Evolutionary conservation across 2,888 invertebrate species (phyloP), one percentile per base, ranked within the genome.

Genomic region (Noctua janthe): DNA sequence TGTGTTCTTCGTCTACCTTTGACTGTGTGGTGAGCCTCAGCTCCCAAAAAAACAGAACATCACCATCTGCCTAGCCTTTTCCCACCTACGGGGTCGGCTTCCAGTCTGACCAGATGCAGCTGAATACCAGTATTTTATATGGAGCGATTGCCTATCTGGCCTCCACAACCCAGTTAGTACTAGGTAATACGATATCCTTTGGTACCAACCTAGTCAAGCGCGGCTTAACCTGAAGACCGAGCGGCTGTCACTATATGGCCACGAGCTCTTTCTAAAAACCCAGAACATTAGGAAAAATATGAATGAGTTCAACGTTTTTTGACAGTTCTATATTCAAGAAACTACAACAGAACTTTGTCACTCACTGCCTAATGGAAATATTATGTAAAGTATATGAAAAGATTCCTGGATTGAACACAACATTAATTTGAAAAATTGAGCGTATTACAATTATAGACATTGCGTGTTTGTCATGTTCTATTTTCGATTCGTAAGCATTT

Each of bases 401-500:
- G 15, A 75, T 35, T 71, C n/a, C 64, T 20, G 39, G 20, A 66
- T 70, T 71, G 49, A 70, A 29, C 47, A 71, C 29, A 56, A 77
- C 66, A 71, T 83, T 81, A 71, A 81, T 81, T 83, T 77, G 23
- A 78, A 81, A 83, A 81, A 84, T 83, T 83, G 4, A 47, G 20
- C 73, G 49, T 29, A 62, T 78, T 35, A 71, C 69, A 79, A 43
- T 67, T 71, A 67, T 47, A 70, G 74, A 29, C 64, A 20, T 82
- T 80, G 82, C 82, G 85, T 83, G 82, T 66, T 47, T 71, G 47
- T 62, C 39, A 51, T 51, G 66, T 83, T 59, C 51, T 67, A 59
- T 66, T 79, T 84, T 71, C 15, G 51, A 73, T 47, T 83, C 59
- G 7, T 70, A 49, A 70, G 59, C 51, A 51, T 66, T 67, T 47